Conservation (phyloP, 2,888 invertebrate species). For the Zelleria hepariella region DNA sequence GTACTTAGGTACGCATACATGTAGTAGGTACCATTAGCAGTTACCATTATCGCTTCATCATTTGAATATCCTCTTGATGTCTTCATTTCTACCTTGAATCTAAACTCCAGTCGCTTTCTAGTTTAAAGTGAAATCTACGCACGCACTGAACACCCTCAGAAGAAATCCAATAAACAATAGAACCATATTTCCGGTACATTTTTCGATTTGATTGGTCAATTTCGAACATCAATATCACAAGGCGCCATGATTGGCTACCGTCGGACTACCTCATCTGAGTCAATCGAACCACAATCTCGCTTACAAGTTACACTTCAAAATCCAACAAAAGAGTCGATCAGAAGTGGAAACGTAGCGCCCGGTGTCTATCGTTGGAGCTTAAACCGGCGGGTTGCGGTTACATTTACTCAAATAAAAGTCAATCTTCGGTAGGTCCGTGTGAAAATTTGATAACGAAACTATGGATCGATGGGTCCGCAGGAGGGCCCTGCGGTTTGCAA, state of each 20-base stretch:
- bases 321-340: neutral
- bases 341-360: neutral
- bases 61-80: neutral
- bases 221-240: constrained; percentile 65
- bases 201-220: constrained; percentile 70
- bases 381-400: constrained; percentile 51
- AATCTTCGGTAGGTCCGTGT: constrained; percentile 66
- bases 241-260: constrained; percentile 65
- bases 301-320: constrained; percentile 21
- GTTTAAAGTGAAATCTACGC: neutral
- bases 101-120: neutral
- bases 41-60: neutral
- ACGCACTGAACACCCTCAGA: constrained; percentile 17
- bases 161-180: constrained; percentile 46
- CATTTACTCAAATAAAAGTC: constrained; percentile 69
- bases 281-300: constrained; percentile 31
- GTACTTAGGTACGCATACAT: neutral
- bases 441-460: constrained; percentile 71
- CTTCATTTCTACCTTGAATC: neutral
- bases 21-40: neutral
- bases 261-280: constrained; percentile 31
- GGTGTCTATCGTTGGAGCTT: constrained; percentile 10
- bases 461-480: constrained; percentile 31
- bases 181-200: constrained; percentile 67
- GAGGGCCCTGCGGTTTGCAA: neutral